phyloP scores from a whole-genome alignment of 1,140 invertebrate species.

The Mercenaria mercenaria region DNA sequence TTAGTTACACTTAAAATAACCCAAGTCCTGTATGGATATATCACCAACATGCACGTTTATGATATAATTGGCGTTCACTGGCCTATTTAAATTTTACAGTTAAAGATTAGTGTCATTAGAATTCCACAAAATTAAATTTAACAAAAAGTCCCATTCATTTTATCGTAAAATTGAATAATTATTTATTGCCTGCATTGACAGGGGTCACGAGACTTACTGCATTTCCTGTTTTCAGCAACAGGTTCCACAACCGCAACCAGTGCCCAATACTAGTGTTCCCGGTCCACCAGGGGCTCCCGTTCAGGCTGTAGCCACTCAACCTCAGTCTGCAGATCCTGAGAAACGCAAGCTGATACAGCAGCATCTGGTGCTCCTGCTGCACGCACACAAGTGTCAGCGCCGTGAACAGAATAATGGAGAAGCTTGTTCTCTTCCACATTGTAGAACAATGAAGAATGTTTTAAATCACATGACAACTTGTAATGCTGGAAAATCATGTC shows the following conservation, averaged over 20 bases:
- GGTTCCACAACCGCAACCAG: conserved; percentile 46
- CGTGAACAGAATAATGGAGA: conserved; percentile 89
- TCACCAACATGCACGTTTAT: no score
- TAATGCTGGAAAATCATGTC: conserved; percentile 91
- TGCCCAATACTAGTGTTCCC: conserved; percentile 48
- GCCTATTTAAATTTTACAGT: no score
- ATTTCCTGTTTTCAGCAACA: conserved; percentile 17
- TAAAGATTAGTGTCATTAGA: no score
- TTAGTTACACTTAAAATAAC: no score
- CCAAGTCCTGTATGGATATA: no score
- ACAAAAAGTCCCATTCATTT: no score
- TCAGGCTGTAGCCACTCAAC: conserved; percentile 68
- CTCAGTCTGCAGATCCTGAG: conserved; percentile 93
- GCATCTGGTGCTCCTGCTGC: conserved; percentile 97
- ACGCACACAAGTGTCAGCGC: conserved; percentile 99
- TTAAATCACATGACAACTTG: conserved; percentile 99
- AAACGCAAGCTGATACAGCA: conserved; percentile 99
- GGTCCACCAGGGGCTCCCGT: conserved; percentile 65
- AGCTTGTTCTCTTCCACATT: conserved; percentile 96
- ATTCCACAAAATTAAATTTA: no score
- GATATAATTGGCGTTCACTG: no score
- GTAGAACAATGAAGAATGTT: conserved; percentile 99
- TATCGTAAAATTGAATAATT: no score
- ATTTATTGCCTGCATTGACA: no score
- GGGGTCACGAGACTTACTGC: no score